Conservation (phyloP, 2,888 invertebrate species). For the Drosophila mercatorum region DNA sequence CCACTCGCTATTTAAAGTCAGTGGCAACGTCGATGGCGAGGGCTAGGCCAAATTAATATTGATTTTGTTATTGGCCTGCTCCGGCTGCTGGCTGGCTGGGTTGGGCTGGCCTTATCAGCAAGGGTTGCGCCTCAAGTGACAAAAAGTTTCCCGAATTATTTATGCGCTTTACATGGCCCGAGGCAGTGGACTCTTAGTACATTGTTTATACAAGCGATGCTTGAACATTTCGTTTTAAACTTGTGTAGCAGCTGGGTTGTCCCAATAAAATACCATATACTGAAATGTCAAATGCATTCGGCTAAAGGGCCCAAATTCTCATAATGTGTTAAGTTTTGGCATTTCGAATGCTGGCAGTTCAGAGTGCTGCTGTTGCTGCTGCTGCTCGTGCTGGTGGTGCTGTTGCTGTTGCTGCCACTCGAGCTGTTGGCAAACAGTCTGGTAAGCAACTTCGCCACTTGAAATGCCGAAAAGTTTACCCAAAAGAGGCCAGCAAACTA, state of each 20-base stretch:
- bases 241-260: slow-evolving; percentile 68
- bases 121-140: slow-evolving; percentile 71
- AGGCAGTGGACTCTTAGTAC: slow-evolving; percentile 44
- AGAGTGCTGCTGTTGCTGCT: slow-evolving; percentile 39
- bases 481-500: slow-evolving; percentile 78
- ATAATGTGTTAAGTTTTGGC: slow-evolving; percentile 78
- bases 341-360: slow-evolving; percentile 58
- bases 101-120: slow-evolving; percentile 38
- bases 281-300: slow-evolving; percentile 76
- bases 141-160: slow-evolving; percentile 74
- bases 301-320: slow-evolving; percentile 58
- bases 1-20: slow-evolving; percentile 34
- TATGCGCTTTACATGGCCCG: slow-evolving; percentile 53
- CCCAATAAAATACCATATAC: slow-evolving; percentile 41
- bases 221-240: slow-evolving; percentile 48
- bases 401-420: slow-evolving; percentile 55
- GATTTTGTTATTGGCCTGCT: slow-evolving; percentile 66
- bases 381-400: slow-evolving; percentile 14
- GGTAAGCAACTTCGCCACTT: slow-evolving; percentile 73
- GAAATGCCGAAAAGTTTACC: slow-evolving; percentile 76
- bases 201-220: slow-evolving; percentile 46
- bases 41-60: slow-evolving; percentile 66
- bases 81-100: slow-evolving; percentile 14
- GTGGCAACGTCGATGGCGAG: slow-evolving; percentile 34
- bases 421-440: slow-evolving; percentile 79